Evolutionary conservation across 2,888 invertebrate genomes (phyloP).

Genomic region (Limnephilus lunatus): DNA sequence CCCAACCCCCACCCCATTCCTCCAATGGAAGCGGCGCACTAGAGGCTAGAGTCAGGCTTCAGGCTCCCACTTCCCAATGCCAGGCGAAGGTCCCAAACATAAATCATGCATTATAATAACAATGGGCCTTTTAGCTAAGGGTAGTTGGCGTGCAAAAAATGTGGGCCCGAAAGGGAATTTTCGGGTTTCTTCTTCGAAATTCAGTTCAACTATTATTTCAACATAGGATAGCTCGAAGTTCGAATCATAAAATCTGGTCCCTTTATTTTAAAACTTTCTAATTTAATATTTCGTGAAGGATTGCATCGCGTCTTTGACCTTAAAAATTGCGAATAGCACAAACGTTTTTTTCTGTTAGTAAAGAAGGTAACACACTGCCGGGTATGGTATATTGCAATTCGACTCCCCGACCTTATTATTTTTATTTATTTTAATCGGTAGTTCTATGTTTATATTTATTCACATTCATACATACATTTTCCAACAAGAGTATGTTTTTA

Average conservation of each 20-base stretch:
- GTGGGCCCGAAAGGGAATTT: conserved; percentile 30
- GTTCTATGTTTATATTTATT: too few relatives aligned
- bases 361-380: not conserved
- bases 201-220: not conserved
- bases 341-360: not conserved
- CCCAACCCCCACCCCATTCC: too few relatives aligned
- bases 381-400: not conserved
- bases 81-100: conserved; percentile 20
- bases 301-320: too few relatives aligned
- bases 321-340: not conserved
- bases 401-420: too few relatives aligned
- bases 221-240: not conserved
- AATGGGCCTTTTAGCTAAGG: conserved; percentile 28
- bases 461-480: too few relatives aligned
- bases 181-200: not conserved
- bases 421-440: too few relatives aligned
- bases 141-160: conserved; percentile 43
- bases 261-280: not conserved
- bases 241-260: not conserved
- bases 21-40: not conserved
- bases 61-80: not conserved
- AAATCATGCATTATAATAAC: conserved; percentile 45
- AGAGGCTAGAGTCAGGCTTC: not conserved
- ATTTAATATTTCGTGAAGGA: not conserved
- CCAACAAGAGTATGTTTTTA: not conserved